A percentile compares a stretch with the other conserved stretches of the same genome.
These are phyloP conservation scores for Dicrostonyx torquatus DNA, from an alignment of 2,797 vertebrate genomes.

Conservation along the genomic window DNA sequence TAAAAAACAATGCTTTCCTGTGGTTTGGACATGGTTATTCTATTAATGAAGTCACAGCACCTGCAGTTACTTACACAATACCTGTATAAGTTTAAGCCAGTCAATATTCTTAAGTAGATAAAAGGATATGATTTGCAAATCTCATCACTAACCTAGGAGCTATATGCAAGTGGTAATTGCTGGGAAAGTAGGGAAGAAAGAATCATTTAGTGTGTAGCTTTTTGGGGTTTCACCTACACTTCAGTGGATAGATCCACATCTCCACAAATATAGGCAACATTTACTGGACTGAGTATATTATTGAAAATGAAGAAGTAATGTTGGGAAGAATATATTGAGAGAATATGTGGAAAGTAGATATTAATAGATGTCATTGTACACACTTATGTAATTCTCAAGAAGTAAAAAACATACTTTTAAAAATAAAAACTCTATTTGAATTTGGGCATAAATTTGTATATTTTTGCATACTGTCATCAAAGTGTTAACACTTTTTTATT, in stretches of 20 bases:
- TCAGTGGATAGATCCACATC: neutral
- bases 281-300: neutral
- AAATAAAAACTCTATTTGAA: neutral
- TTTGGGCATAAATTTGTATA: neutral
- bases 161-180: neutral
- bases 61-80: neutral
- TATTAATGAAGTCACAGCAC: neutral
- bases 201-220: neutral
- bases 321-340: neutral
- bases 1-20: neutral
- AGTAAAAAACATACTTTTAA: neutral
- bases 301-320: neutral
- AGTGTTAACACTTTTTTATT: neutral
- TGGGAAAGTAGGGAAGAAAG: neutral
- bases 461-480: neutral
- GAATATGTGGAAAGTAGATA: neutral
- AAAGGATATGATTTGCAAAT: neutral
- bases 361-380: neutral
- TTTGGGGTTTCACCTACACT: no score
- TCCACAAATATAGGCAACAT: no score
- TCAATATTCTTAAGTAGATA: neutral
- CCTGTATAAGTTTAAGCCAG: neutral
- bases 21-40: neutral
- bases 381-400: neutral
- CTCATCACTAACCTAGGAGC: neutral